Evolutionary conservation across 1,140 invertebrate genomes (phyloP).

Genomic region (Drosophila fuyamai): DNA sequence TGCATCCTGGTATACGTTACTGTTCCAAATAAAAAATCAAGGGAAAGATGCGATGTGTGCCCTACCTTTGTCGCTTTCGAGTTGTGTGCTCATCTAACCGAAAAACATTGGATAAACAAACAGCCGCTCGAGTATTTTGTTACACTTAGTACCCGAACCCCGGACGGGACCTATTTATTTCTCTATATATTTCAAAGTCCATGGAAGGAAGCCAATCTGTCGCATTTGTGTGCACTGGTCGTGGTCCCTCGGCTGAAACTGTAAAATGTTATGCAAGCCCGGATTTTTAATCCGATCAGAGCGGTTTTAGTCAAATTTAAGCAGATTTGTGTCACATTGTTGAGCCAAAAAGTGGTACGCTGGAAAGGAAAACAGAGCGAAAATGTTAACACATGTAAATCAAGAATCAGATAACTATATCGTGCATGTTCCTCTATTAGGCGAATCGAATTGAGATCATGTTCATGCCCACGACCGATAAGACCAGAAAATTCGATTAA

Average conservation of each 20-base stretch:
- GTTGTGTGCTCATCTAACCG: slow-evolving; percentile 84
- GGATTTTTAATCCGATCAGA: slow-evolving; percentile 83
- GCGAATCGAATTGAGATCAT: slow-evolving; percentile 51
- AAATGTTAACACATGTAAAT: slow-evolving; percentile 83
- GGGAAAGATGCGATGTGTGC: slow-evolving; percentile 15
- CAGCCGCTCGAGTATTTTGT: slow-evolving; percentile 79
- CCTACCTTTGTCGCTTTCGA: slow-evolving; percentile 66
- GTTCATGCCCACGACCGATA: slow-evolving; percentile 17
- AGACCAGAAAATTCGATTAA: slow-evolving; percentile 41
- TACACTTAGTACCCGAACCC: slow-evolving; percentile 53
- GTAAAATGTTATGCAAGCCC: slow-evolving; percentile 70
- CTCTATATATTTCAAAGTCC: slow-evolving; percentile 12
- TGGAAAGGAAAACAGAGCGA: slow-evolving; percentile 22
- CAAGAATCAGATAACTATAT: slow-evolving; percentile 67
- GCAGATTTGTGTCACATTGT: slow-evolving; percentile 83
- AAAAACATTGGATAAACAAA: slow-evolving; percentile 85
- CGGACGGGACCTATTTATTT: slow-evolving; percentile 44
- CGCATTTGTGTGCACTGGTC: slow-evolving; percentile 62
- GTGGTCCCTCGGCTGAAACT: slow-evolving; percentile 47
- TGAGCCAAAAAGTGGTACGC: slow-evolving; percentile 54
- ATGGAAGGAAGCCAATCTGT: slow-evolving; percentile 64
- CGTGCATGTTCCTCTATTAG: slow-evolving; percentile 27
- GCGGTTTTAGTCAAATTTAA: slow-evolving; percentile 85
- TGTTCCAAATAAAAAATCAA: slow-evolving; percentile 32
- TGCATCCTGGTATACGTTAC: slow-evolving; percentile 42